Evolutionary conservation across 2,113 vertebrate genomes (phyloP).

Genomic region (Dasyornis broadbenti): DNA sequence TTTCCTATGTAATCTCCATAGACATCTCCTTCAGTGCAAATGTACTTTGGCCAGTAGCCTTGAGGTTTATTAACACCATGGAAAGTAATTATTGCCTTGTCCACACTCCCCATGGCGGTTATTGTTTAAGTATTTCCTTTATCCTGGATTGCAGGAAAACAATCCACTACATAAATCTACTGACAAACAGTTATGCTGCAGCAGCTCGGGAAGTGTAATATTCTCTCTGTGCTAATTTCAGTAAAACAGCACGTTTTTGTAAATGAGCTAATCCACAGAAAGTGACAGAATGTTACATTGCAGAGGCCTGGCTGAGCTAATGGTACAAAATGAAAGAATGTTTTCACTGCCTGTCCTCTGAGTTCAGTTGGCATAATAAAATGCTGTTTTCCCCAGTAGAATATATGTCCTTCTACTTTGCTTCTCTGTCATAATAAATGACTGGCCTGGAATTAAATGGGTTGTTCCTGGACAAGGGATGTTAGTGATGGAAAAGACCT

Average conservation of each 20-base stretch:
- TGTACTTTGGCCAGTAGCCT: slow-evolving; percentile 69
- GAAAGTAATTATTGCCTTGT: slow-evolving; percentile 59
- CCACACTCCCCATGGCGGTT: slow-evolving; percentile 40
- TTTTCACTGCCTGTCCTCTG: slow-evolving; percentile 61
- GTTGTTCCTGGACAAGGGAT: slow-evolving; percentile 23
- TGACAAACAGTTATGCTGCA: slow-evolving; percentile 18
- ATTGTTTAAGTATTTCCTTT: slow-evolving; percentile 67
- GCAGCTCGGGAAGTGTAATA: slow-evolving; percentile 25
- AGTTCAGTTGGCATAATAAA: slow-evolving; percentile 62
- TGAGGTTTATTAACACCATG: slow-evolving; percentile 60
- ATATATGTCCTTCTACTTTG: slow-evolving; percentile 59
- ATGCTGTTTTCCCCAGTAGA: slow-evolving; percentile 48
- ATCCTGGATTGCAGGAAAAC: slow-evolving; percentile 65
- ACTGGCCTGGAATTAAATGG: slow-evolving; percentile 53
- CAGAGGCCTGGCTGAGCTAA: slow-evolving; percentile 64
- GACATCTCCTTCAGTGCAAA: slow-evolving; percentile 60
- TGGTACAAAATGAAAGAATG: slow-evolving; percentile 63
- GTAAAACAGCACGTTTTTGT: slow-evolving; percentile 40
- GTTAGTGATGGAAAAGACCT: slow-evolving; percentile 39
- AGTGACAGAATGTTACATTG: slow-evolving; percentile 67
- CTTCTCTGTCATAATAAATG: slow-evolving; percentile 54
- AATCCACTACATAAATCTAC: slow-evolving; percentile 31
- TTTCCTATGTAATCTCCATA: slow-evolving; percentile 67
- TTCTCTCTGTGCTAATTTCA: slow-evolving; percentile 39
- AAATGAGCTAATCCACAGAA: slow-evolving; percentile 57